Conservation (phyloP, 2,797 vertebrate species). For the Phyllotis vaccarum region DNA sequence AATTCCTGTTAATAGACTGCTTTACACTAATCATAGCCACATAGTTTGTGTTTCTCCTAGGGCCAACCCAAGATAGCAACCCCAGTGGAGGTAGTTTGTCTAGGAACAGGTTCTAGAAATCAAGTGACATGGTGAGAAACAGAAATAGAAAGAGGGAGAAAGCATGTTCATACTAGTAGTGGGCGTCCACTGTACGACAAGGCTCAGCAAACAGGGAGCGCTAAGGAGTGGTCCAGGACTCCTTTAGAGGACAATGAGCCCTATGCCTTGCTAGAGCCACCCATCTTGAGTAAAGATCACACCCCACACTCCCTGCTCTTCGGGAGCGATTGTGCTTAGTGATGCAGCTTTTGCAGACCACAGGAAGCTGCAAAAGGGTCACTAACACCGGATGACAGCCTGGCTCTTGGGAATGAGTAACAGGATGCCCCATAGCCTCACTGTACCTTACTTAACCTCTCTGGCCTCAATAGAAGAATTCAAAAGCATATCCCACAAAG, state of each 20-base stretch:
- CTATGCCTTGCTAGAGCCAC: not conserved
- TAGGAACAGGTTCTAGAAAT: slow-evolving; percentile 42
- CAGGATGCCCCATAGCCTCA: not conserved
- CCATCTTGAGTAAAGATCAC: not conserved
- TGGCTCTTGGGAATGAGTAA: not conserved
- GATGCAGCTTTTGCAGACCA: not conserved
- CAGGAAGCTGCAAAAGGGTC: not conserved
- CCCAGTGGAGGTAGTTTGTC: slow-evolving; percentile 17
- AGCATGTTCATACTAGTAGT: not conserved
- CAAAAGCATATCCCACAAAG: not conserved
- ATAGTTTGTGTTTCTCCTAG: slow-evolving; percentile 32
- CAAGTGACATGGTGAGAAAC: not conserved
- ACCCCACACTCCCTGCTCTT: not conserved
- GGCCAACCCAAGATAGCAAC: not conserved
- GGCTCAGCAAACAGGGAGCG: not conserved
- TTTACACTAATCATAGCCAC: not conserved
- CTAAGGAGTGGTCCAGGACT: not conserved
- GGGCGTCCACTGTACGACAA: not conserved
- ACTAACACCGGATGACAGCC: too few relatives aligned
- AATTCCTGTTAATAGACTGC: not conserved
- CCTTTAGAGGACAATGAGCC: not conserved
- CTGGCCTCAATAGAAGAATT: slow-evolving; percentile 20
- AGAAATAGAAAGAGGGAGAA: not conserved
- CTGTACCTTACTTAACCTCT: slow-evolving; percentile 35
- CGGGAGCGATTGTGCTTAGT: not conserved